phyloP scores from a whole-genome alignment of 2,797 vertebrate genomes.

The Gymnoscopelus braueri region DNA sequence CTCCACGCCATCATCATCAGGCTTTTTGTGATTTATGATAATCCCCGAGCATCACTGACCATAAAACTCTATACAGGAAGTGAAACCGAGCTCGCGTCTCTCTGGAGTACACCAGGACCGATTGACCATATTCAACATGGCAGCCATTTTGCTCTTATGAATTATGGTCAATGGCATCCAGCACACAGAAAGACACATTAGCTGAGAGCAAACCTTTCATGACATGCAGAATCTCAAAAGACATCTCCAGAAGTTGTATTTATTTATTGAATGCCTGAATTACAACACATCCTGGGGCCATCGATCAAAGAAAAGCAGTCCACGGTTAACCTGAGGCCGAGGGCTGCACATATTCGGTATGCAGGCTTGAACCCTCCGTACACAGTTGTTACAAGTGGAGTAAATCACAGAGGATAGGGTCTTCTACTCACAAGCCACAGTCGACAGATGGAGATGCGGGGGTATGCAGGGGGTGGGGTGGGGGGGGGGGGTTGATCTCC shows the following conservation, averaged over 20 bases:
- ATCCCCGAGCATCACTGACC: constrained; percentile 9
- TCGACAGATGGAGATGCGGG: background rate
- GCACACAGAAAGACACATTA: background rate
- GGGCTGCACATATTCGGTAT: constrained; percentile 48
- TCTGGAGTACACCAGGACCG: constrained; percentile 9
- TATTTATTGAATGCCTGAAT: constrained; percentile 47
- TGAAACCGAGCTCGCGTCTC: background rate
- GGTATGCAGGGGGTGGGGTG: constrained; percentile 12
- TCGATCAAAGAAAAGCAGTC: constrained; percentile 56
- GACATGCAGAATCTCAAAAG: constrained; percentile 9
- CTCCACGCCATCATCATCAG: constrained; percentile 38
- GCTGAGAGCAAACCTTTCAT: background rate
- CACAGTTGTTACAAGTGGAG: constrained; percentile 53
- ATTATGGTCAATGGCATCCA: background rate
- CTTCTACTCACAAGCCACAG: constrained; percentile 6
- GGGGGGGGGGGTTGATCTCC: constrained; percentile 47
- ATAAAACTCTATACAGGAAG: constrained; percentile 27
- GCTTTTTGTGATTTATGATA: constrained; percentile 36
- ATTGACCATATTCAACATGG: background rate
- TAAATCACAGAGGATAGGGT: constrained; percentile 67
- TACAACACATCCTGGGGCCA: constrained; percentile 54
- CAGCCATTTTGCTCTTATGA: background rate
- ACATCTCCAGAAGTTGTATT: constrained; percentile 36
- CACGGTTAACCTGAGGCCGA: constrained; percentile 44
- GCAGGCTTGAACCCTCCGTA: constrained; percentile 56